A percentile compares a stretch with the other conserved stretches of the same genome.
Conservation (phyloP, 2,113 vertebrate genomes). For the Corynorhinus townsendii region DNA sequence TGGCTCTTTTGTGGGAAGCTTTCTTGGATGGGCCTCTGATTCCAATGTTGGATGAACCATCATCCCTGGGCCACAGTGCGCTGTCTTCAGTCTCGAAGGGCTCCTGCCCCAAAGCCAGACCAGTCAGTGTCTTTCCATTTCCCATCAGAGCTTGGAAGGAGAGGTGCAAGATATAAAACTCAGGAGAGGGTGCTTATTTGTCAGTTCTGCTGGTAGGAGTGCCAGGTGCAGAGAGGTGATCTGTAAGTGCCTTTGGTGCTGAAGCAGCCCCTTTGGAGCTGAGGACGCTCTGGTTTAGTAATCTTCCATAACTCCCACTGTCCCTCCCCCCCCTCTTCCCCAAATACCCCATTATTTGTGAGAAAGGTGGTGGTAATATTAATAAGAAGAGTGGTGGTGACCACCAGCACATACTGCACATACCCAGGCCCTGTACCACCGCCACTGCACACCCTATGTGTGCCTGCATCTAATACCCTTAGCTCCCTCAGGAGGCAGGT, state of each 20-base stretch:
- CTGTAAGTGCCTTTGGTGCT: not conserved
- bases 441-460: not conserved
- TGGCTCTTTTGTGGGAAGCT: not conserved
- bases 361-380: not conserved
- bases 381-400: not conserved
- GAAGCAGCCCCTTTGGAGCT: not conserved
- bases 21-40: not conserved
- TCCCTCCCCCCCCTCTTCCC: not conserved
- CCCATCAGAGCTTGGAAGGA: not conserved
- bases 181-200: not conserved
- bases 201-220: not conserved
- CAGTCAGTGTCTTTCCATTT: not conserved
- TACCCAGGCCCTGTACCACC: too few relatives aligned
- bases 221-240: not conserved
- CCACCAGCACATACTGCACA: not conserved
- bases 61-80: not conserved
- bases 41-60: not conserved
- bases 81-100: not conserved
- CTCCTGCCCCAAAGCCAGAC: not conserved
- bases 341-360: not conserved
- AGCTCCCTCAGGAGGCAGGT: not conserved
- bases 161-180: not conserved
- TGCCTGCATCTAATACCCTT: not conserved
- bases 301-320: not conserved
- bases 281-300: not conserved